phyloP scores from a whole-genome alignment of 2,113 vertebrate species.

The Phaetusa simplex region DNA sequence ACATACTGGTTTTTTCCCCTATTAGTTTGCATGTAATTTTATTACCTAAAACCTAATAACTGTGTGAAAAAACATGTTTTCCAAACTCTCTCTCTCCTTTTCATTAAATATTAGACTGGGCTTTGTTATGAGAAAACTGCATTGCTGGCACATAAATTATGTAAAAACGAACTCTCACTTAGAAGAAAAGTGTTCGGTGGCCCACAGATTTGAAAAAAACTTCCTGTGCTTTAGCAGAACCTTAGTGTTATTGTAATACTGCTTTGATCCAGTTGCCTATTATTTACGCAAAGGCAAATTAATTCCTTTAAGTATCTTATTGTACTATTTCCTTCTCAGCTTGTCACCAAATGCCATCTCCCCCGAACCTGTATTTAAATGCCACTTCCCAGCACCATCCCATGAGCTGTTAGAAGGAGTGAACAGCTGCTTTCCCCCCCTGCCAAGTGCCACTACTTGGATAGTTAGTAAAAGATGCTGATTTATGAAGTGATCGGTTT shows the following conservation, averaged over 20 bases:
- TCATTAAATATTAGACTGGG: background rate
- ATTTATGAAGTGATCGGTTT: slow-evolving; percentile 38
- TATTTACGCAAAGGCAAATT: background rate
- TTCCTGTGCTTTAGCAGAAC: background rate
- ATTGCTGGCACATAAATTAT: background rate
- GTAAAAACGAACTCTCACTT: background rate
- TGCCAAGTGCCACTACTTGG: slow-evolving; percentile 25
- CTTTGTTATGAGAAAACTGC: background rate
- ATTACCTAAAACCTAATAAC: background rate
- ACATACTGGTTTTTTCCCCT: background rate
- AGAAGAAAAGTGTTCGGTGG: background rate
- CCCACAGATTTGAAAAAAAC: background rate
- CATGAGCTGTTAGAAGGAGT: background rate
- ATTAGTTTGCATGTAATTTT: background rate
- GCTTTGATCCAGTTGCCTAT: background rate
- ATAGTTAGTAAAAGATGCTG: slow-evolving; percentile 6
- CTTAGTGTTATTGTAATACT: background rate
- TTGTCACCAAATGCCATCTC: background rate
- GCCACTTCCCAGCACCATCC: background rate
- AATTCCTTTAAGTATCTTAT: background rate
- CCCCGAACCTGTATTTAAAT: background rate
- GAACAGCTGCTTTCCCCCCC: slow-evolving; percentile 14
- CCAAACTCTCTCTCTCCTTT: background rate
- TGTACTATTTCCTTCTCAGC: background rate
- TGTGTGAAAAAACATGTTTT: background rate